Base-by-base conservation (phyloP, 2,113 vertebrate species). In the Platanista minor region DNA sequence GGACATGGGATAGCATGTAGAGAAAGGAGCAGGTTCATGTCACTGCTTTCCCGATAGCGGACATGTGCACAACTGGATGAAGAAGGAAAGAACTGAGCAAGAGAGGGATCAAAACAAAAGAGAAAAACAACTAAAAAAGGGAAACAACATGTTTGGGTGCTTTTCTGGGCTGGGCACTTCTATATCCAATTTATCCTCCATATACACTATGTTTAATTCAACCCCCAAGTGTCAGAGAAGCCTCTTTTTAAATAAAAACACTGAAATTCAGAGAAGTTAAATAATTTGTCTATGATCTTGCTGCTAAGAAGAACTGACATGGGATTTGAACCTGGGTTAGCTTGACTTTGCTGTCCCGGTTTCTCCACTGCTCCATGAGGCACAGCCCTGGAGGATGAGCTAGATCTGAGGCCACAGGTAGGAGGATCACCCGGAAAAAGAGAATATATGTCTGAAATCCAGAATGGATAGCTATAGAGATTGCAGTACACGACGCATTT, bases 351-450 rank as follows among this genome's bases (percentile, higher is more conserved):
- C 8, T 23, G 9, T 31, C 31, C 27, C 2, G 2, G 36, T 33
- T 57, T 59, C 57, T 7, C 27, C 20, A 29, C 12, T 1, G 14
- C 1, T 33, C 13, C 6, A 25, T 3, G 4, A 3, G 8, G 27
- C 13, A 18, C 21, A 39, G 43, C 8, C 21, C 25, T 69, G 14
- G n/a, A 62, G 41, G 11, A 29, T 12, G 29, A 23, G 6, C 21
- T 15, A 27, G 61, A 77, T 25, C 21, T 66, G 39, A 52, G 46
- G 46, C 82, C 41, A 52, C 5, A 69, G 39, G 15, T 3, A 39
- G 87, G 74, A 71, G 25, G 21, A 54, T 0, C 15, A 72, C 13
- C 25, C 52, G 69, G 23, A 57, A 49, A 71, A 94, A 92, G 9
- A 64, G 33, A 41, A 54, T 20, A 15, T 54, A 17, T 29, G 54